Percentiles rank a stretch among this genome's conserved stretches.
phyloP scores from a whole-genome alignment of 2,113 vertebrate species.

The Cavia porcellus region DNA sequence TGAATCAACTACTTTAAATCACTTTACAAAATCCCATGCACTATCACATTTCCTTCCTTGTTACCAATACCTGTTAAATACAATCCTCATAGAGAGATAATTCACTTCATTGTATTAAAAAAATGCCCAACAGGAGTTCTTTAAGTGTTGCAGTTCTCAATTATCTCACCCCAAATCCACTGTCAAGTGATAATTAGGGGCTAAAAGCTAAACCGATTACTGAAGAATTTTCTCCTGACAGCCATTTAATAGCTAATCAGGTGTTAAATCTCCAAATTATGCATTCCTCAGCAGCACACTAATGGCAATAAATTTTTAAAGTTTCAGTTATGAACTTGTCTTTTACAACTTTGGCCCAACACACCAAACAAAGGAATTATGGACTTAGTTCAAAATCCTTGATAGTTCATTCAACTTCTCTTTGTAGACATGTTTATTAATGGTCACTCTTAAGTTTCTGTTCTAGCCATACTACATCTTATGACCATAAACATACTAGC shows the following conservation, averaged over 20 bases:
- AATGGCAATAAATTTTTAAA: slow-evolving; percentile 82
- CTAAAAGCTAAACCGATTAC: slow-evolving; percentile 85
- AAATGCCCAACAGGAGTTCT: slow-evolving; percentile 77
- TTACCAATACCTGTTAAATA: slow-evolving; percentile 78
- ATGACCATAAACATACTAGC: background rate
- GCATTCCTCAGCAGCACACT: slow-evolving; percentile 77
- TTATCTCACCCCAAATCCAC: slow-evolving; percentile 83
- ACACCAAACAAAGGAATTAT: slow-evolving; percentile 58
- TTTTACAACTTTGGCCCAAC: slow-evolving; percentile 74
- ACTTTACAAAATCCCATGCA: slow-evolving; percentile 75
- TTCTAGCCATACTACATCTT: background rate
- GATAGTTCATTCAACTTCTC: slow-evolving; percentile 5
- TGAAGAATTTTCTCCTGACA: slow-evolving; percentile 83
- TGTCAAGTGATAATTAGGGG: slow-evolving; percentile 84
- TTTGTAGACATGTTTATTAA: background rate
- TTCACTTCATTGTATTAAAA: slow-evolving; percentile 78
- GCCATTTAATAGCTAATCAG: slow-evolving; percentile 85
- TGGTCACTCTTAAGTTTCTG: slow-evolving; percentile 1
- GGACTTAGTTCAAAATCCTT: slow-evolving; percentile 45
- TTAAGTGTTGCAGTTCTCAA: slow-evolving; percentile 83
- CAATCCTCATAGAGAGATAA: slow-evolving; percentile 80
- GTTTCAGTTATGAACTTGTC: slow-evolving; percentile 79
- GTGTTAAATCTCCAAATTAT: slow-evolving; percentile 84
- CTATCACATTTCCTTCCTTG: slow-evolving; percentile 79
- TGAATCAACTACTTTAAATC: slow-evolving; percentile 80